Conservation (phyloP, 1,140 invertebrate species). For the Caenorhabditis inopinata region DNA sequence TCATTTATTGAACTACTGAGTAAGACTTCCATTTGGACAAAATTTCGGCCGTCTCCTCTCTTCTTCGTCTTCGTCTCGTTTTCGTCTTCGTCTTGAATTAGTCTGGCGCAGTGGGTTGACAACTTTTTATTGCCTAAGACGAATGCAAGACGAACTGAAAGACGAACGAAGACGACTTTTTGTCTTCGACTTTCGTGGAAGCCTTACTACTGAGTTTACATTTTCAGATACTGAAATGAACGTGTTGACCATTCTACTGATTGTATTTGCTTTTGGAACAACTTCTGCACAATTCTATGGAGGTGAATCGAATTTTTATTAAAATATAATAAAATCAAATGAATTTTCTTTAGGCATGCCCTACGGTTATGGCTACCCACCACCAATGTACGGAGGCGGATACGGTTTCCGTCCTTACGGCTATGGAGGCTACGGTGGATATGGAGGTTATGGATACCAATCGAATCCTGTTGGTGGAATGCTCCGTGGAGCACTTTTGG, state of each 20-base stretch:
- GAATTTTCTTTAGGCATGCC: background rate
- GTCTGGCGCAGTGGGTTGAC: too few species aligned
- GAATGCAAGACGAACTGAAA: too few species aligned
- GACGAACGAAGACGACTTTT: too few species aligned
- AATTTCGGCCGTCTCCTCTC: too few species aligned
- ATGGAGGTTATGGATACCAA: background rate
- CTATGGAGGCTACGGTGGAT: background rate
- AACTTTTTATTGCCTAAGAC: too few species aligned
- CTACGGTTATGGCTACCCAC: background rate
- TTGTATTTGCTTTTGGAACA: background rate
- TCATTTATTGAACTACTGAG: too few species aligned
- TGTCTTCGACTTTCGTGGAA: too few species aligned
- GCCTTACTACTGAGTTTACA: too few species aligned
- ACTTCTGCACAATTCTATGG: constrained; percentile 17
- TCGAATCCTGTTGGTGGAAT: constrained; percentile 20
- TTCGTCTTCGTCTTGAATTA: too few species aligned
- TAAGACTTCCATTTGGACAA: too few species aligned
- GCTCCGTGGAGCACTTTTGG: background rate
- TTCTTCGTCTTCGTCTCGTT: too few species aligned
- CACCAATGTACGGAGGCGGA: background rate
- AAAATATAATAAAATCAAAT: background rate
- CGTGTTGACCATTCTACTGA: background rate
- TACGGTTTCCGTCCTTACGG: background rate
- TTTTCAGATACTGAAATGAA: constrained; percentile 5
- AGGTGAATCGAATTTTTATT: background rate